Evolutionary conservation across 2,797 vertebrate genomes (phyloP), one percentile per base, ranked within the genome.

Genomic region (Pelochelys cantorii): DNA sequence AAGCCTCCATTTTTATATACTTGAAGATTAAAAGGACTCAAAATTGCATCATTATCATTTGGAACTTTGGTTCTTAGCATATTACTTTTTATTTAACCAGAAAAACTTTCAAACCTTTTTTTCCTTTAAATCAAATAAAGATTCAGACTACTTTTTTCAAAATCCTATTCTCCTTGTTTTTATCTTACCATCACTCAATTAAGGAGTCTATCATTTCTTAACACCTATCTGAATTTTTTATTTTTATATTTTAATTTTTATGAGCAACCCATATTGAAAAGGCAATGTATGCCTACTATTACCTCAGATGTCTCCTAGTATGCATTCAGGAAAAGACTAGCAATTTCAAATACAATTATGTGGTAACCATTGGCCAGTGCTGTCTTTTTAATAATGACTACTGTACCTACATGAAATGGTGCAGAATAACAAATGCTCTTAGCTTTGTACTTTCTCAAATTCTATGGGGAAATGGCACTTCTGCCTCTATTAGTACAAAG

Each of bases 1-100:
- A 98, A 98, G 98, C 97, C 98, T 98, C 98, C 97, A 98, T 98
- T 98, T 98, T 98, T 98, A 98, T 98, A 98, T 97, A 98, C 98
- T 98, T 98, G 97, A 98, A 99, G 98, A 99, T 98, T 98, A 97
- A 98, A 98, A 98, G 98, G 98, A 98, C 98, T 98, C 97, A 98
- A 98, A 99, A 99, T 99, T 99, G 98, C 98, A 98, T 99, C 99
- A 99, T 99, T 99, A 99, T 99, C 98, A 98, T 98, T 95, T 98
- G 96, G 98, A 99, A 99, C 98, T 99, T 99, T 98, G 98, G 97
- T 97, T 98, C 98, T 98, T 98, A 98, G 98, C 94, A 95, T 97
- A 98, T 98, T 97, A 98, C 98, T 97, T 99, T 99, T 98, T 99
- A 99, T 98, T 98, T 98, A 98, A 97, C 96, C 97, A 97, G 97